These are phyloP conservation scores for Phytoseiulus persimilis DNA, from an alignment of 2,888 invertebrate genomes.

Conservation along the genomic window DNA sequence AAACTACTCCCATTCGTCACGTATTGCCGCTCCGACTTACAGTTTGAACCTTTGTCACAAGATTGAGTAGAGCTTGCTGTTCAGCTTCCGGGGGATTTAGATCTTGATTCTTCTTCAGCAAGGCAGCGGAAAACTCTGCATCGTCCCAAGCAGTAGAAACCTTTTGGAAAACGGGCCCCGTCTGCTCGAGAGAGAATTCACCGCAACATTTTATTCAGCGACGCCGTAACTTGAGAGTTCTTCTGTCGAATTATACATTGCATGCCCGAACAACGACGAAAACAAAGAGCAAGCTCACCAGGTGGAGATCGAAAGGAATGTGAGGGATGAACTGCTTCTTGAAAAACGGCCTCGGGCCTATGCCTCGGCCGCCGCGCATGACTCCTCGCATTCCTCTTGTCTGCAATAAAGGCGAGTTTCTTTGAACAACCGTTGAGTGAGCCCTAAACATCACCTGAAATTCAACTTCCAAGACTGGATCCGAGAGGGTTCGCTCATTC, in stretches of 20 bases:
- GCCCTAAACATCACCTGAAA: no score
- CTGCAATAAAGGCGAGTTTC: not conserved
- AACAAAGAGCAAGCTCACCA: conserved; percentile 13
- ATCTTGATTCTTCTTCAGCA: conserved; percentile 83
- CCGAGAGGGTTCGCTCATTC: no score
- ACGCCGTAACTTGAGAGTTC: no score
- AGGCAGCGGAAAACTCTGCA: conserved; percentile 54
- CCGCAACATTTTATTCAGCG: not conserved
- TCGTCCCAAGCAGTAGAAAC: conserved; percentile 39
- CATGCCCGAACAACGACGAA: not conserved
- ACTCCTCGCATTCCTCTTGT: not conserved
- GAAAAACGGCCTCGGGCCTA: conserved; percentile 25
- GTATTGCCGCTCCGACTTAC: conserved; percentile 52
- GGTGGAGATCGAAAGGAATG: conserved; percentile 36
- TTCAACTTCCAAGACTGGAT: no score
- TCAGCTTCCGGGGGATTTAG: conserved; percentile 81
- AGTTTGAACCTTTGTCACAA: conserved; percentile 88
- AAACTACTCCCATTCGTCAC: conserved; percentile 62
- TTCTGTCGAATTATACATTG: no score
- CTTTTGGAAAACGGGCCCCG: not conserved
- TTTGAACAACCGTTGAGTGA: no score
- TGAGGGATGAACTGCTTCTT: conserved; percentile 39
- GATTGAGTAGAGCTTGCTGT: conserved; percentile 79
- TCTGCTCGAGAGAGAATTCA: not conserved
- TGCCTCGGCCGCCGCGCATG: conserved; percentile 7